These are phyloP conservation scores for Syngnathoides biaculeatus DNA, from an alignment of 2,113 vertebrate genomes.

Conservation along the genomic window DNA sequence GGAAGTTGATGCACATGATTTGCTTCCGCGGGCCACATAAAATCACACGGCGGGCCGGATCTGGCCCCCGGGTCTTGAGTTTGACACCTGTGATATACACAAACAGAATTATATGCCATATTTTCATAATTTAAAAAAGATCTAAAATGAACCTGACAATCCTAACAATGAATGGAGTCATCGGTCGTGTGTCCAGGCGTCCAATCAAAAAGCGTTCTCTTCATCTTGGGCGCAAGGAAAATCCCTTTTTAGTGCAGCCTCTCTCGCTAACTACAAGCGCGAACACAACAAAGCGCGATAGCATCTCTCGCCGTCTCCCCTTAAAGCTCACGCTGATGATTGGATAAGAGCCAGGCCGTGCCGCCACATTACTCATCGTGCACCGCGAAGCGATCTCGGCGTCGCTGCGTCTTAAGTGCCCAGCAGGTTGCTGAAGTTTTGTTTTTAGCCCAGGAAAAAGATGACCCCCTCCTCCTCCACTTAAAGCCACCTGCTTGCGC, in stretches of 20 bases:
- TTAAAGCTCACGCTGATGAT: background rate
- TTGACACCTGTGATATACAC: too few species aligned
- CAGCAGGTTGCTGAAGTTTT: background rate
- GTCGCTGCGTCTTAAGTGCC: background rate
- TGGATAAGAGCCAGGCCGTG: background rate
- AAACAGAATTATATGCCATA: too few species aligned
- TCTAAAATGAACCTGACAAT: too few species aligned
- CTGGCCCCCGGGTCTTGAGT: too few species aligned
- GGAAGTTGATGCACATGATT: too few species aligned
- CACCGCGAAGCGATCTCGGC: background rate
- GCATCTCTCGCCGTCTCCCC: background rate
- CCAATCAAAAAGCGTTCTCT: background rate
- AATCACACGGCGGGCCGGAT: too few species aligned
- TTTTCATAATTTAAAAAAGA: too few species aligned
- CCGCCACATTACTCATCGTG: background rate
- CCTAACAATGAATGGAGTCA: background rate
- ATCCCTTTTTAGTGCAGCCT: background rate
- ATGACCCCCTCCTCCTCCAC: constrained; percentile 43
- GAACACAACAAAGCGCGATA: background rate
- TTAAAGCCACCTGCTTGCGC: constrained; percentile 5
- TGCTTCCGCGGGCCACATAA: too few species aligned
- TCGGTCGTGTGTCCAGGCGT: background rate
- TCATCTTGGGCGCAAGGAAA: background rate
- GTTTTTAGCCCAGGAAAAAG: constrained; percentile 42
- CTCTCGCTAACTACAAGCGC: background rate